phyloP scores from a whole-genome alignment of 2,797 vertebrate species.

The Nyctibius grandis region DNA sequence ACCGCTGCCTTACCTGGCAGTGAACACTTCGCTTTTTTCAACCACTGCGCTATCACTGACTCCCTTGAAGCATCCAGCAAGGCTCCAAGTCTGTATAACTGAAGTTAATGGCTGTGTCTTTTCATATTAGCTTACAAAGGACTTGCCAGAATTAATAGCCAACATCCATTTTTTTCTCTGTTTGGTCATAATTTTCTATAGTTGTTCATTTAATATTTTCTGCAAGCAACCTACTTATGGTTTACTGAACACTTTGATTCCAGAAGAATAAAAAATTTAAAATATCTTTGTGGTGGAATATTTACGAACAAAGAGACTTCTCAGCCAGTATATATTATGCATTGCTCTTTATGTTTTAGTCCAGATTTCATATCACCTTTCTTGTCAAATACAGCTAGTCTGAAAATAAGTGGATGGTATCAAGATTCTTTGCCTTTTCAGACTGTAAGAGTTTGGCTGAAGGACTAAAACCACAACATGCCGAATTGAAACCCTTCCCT shows the following conservation, averaged over 20 bases:
- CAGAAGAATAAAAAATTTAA: neutral
- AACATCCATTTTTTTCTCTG: neutral
- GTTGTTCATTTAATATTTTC: neutral
- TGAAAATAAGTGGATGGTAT: neutral
- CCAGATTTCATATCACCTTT: neutral
- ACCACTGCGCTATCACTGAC: neutral
- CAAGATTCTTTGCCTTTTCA: neutral
- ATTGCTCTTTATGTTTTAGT: neutral
- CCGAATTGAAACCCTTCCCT: neutral
- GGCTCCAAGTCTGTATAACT: neutral
- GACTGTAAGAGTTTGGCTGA: neutral
- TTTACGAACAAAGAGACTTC: neutral
- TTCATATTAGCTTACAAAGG: neutral
- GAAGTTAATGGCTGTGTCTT: neutral
- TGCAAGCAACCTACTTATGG: neutral
- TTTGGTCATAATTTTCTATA: neutral
- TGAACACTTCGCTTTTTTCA: neutral
- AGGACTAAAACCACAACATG: neutral
- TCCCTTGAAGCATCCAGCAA: neutral
- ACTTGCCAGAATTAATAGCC: neutral
- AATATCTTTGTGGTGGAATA: neutral
- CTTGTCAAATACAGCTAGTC: neutral
- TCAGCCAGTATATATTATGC: neutral
- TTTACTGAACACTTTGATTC: neutral
- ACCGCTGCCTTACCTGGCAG: neutral